These are phyloP conservation scores for Ostrea edulis DNA, from an alignment of 1,140 invertebrate genomes.

Conservation along the genomic window DNA sequence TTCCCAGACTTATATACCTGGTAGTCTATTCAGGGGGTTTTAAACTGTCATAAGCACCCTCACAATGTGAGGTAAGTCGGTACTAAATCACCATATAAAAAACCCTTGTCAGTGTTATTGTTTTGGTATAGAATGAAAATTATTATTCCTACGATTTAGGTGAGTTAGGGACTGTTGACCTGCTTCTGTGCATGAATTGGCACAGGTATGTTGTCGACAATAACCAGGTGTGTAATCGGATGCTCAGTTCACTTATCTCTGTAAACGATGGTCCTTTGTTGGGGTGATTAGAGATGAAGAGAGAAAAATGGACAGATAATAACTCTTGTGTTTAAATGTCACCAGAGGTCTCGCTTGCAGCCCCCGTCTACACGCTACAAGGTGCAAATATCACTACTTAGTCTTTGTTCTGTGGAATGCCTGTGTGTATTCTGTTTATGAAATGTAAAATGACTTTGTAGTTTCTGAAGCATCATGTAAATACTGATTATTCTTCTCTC, in stretches of 20 bases:
- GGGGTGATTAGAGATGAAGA: constrained; percentile 2
- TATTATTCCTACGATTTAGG: constrained; percentile 26
- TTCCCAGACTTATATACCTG: not conserved
- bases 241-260: not conserved
- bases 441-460: too few relatives aligned
- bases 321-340: not conserved
- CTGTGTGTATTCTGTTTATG: too few relatives aligned
- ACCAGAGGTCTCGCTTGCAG: not conserved
- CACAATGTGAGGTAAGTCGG: not conserved
- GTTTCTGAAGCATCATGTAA: too few relatives aligned
- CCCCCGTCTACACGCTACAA: not conserved
- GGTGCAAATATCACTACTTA: too few relatives aligned
- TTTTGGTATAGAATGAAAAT: constrained; percentile 34
- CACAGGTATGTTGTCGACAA: constrained; percentile 19
- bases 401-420: too few relatives aligned
- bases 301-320: not conserved
- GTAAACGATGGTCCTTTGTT: constrained; percentile 18
- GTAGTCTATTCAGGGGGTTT: not conserved
- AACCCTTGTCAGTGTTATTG: not conserved
- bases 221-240: constrained; percentile 33
- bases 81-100: constrained; percentile 21
- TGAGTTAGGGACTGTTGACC: constrained; percentile 34
- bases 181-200: not conserved
- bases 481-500: too few relatives aligned
- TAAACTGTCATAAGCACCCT: not conserved